phyloP scores from a whole-genome alignment of 2,797 vertebrate species.

The Phrynocephalus vlangalii region DNA sequence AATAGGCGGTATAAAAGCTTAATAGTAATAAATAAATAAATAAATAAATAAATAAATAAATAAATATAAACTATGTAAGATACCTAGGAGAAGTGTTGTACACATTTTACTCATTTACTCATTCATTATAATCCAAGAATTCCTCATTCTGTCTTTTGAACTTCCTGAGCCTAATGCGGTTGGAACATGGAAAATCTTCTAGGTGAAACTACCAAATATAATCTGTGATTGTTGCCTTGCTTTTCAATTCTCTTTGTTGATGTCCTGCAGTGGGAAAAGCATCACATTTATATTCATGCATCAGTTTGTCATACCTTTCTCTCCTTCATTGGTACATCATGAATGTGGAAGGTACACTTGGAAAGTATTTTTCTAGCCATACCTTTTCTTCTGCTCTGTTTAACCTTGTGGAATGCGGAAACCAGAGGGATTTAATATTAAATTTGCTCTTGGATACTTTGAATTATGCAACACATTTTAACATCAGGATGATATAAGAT shows the following conservation, averaged over 20 bases:
- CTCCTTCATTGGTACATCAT: neutral
- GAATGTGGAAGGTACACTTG: neutral
- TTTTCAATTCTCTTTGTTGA: constrained; percentile 25
- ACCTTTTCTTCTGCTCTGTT: neutral
- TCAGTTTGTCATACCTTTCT: constrained; percentile 28
- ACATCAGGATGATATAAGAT: neutral
- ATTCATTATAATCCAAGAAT: neutral
- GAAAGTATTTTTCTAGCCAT: neutral
- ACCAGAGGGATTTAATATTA: constrained; percentile 6
- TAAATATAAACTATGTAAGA: too few species aligned
- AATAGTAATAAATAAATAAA: too few species aligned
- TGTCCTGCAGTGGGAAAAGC: constrained; percentile 19
- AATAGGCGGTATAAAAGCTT: too few species aligned
- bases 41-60: too few species aligned
- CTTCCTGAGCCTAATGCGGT: constrained; percentile 12
- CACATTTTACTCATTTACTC: neutral
- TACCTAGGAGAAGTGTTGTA: constrained; percentile 7
- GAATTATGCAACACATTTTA: constrained; percentile 25
- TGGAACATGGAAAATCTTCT: constrained; percentile 3
- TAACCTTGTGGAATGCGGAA: constrained; percentile 32
- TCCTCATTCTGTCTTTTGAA: constrained; percentile 16
- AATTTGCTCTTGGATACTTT: constrained; percentile 2
- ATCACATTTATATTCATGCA: constrained; percentile 11
- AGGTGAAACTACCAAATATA: constrained; percentile 3
- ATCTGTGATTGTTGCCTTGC: constrained; percentile 6